Evolutionary conservation across 2,113 vertebrate species (phyloP), one percentile per base, ranked within the genome.

Genomic region (Scomber scombrus): DNA sequence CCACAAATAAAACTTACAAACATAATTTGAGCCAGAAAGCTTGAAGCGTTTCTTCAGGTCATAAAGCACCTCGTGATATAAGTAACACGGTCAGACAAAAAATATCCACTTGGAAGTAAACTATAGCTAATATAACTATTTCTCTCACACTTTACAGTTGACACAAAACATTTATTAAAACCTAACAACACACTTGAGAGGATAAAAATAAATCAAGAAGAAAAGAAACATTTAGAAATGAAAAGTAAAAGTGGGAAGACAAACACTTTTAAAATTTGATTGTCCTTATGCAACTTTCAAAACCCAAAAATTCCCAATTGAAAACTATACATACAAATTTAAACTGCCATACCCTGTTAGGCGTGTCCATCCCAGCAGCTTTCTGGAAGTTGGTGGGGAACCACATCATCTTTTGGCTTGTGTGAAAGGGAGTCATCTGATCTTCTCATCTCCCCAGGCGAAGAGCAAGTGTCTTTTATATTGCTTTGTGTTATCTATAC

Each of bases 261-360:
- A 34, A 34, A 40, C 34, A 9, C 34, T 10, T 40, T 7, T 40
- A 40, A 40, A 40, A 40, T 7, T 10, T 40, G 34, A 40, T 9
- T 6, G 8, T 9, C 8, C 34, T 40, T 7, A 40, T 8, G 8
- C 6, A 40, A 40, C 34, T 40, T 7, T 40, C 9, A 40, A 40
- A 40, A 40, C 34, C 34, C 7, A 6, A 40, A 40, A 40, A 40
- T 40, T 40, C 34, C 8, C 7, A 40, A 10, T 11, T 19, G 63
- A 40, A 66, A 16, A 11, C 18, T 26, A 26, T 26, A 26, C 23
- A 2, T 26, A 26, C 2, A 40, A 26, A 43, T 19, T 62, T 3
- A 3, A 71, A 10, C 3, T 0, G 9, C 65, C 82, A 88, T 84
- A 94, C 93, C 89, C 71, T 91, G 69, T 86, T 82, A 10, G 84